A percentile compares a stretch with the other conserved stretches of the same genome.
Evolutionary conservation across 2,113 vertebrate genomes (phyloP).

Genomic region (Forbesichthys agassizii): DNA sequence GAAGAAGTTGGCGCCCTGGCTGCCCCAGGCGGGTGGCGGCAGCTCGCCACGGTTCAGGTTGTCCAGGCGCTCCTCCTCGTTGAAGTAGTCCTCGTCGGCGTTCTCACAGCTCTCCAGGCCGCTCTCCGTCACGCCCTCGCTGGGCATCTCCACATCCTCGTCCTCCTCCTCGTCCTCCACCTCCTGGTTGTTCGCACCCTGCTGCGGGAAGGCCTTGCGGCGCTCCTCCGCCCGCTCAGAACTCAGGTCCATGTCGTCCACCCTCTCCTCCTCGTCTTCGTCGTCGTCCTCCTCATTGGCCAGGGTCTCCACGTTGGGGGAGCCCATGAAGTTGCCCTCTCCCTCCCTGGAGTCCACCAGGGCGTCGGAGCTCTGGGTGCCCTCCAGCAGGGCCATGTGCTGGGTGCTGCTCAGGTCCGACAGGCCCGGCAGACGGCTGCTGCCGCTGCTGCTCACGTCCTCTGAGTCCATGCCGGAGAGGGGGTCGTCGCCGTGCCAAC

Average conservation of each 20-base stretch:
- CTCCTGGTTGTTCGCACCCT: conserved; percentile 33
- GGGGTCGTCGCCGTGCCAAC: conserved; percentile 63
- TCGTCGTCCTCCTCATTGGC: conserved; percentile 70
- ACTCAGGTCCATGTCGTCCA: conserved; percentile 74
- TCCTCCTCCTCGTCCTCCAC: conserved; percentile 68
- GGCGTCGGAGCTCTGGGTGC: conserved; percentile 71
- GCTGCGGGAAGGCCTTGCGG: conserved; percentile 55
- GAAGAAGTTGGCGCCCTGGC: conserved; percentile 67
- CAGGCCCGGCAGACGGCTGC: conserved; percentile 63
- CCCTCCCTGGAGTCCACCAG: conserved; percentile 67
- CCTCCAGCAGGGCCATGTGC: conserved; percentile 66
- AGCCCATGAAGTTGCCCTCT: conserved; percentile 69
- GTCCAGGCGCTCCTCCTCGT: conserved; percentile 68
- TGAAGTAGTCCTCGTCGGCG: conserved; percentile 71
- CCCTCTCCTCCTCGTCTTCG: conserved; percentile 65
- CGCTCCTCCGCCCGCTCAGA: conserved; percentile 69
- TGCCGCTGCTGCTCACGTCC: conserved; percentile 68
- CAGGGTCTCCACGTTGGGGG: conserved; percentile 76
- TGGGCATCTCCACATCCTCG: conserved; percentile 78
- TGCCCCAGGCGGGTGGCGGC: conserved; percentile 56
- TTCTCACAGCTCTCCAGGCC: conserved; percentile 58
- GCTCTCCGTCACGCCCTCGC: conserved; percentile 71
- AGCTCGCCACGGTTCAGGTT: conserved; percentile 61
- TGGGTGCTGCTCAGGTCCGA: conserved; percentile 68
- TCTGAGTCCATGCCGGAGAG: conserved; percentile 69